A percentile compares a stretch with the other conserved stretches of the same genome.
These are phyloP conservation scores for Astyanax mexicanus DNA, from an alignment of 2,797 vertebrate genomes.

Conservation along the genomic window DNA sequence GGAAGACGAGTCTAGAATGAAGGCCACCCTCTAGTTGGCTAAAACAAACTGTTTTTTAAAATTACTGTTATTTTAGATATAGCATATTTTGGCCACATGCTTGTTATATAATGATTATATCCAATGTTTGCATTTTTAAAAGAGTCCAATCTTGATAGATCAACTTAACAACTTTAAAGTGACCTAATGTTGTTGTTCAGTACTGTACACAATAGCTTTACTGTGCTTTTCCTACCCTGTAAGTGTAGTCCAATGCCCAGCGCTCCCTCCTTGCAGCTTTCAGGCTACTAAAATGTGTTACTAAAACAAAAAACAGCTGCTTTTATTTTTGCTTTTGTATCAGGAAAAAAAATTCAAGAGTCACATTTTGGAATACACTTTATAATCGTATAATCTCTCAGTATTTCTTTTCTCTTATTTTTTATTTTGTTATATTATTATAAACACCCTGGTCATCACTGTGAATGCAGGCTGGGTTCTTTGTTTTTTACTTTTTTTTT, in stretches of 20 bases:
- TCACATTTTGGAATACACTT: constrained; percentile 79
- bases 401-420: constrained; percentile 78
- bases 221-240: constrained; percentile 65
- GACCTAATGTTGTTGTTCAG: constrained; percentile 75
- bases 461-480: constrained; percentile 82
- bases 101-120: constrained; percentile 71
- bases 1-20: constrained; percentile 74
- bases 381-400: constrained; percentile 84
- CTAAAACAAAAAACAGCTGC: constrained; percentile 74
- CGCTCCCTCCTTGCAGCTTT: constrained; percentile 68
- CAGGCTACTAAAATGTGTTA: constrained; percentile 77
- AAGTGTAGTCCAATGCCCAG: constrained; percentile 66
- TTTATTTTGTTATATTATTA: too few relatives aligned
- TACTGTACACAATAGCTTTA: constrained; percentile 88
- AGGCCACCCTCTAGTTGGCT: constrained; percentile 72
- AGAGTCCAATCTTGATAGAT: constrained; percentile 72
- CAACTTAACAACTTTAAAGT: constrained; percentile 70
- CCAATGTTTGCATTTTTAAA: constrained; percentile 63
- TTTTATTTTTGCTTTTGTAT: constrained; percentile 79
- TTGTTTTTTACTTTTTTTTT: too few relatives aligned
- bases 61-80: too few relatives aligned
- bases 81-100: constrained; percentile 39
- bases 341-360: constrained; percentile 70
- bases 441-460: constrained; percentile 83
- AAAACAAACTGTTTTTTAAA: constrained; percentile 54